Evolutionary conservation across 64 coral and sea anemone species (phyloP).

Genomic region (Montipora sp.): DNA sequence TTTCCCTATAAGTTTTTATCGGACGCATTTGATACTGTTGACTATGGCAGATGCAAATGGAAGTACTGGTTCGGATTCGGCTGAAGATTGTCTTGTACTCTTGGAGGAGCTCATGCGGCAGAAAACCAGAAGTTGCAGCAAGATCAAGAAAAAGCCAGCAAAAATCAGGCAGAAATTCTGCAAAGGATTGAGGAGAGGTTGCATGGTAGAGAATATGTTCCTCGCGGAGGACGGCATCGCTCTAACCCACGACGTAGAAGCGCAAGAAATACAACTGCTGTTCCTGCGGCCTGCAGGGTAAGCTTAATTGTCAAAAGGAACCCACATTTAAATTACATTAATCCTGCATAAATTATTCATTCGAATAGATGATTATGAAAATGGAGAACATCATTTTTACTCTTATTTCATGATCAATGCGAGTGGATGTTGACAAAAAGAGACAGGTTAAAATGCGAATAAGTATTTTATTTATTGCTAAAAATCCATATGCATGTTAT

Average conservation of each 20-base stretch:
- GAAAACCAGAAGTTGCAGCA: not conserved
- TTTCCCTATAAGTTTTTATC: not conserved
- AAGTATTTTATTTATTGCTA: not conserved
- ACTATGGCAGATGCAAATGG: not conserved
- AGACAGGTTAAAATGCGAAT: not conserved
- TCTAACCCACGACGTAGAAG: not conserved
- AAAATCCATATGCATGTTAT: not conserved
- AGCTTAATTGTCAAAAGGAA: conserved; percentile 9
- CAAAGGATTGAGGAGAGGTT: not conserved
- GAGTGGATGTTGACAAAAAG: not conserved
- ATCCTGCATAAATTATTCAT: not conserved
- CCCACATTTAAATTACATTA: not conserved
- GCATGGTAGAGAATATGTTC: not conserved
- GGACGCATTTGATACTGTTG: not conserved
- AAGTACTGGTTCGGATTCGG: not conserved
- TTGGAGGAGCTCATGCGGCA: not conserved
- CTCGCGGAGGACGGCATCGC: not conserved
- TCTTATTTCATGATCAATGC: not conserved
- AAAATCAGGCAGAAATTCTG: not conserved
- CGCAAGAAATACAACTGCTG: not conserved
- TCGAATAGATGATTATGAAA: not conserved
- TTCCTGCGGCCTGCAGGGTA: conserved; percentile 5
- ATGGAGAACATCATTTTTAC: not conserved
- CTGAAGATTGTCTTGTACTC: not conserved
- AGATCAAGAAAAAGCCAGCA: not conserved